Evolutionary conservation across 2,113 vertebrate species (phyloP).

Genomic region (Bambusicola thoracicus): DNA sequence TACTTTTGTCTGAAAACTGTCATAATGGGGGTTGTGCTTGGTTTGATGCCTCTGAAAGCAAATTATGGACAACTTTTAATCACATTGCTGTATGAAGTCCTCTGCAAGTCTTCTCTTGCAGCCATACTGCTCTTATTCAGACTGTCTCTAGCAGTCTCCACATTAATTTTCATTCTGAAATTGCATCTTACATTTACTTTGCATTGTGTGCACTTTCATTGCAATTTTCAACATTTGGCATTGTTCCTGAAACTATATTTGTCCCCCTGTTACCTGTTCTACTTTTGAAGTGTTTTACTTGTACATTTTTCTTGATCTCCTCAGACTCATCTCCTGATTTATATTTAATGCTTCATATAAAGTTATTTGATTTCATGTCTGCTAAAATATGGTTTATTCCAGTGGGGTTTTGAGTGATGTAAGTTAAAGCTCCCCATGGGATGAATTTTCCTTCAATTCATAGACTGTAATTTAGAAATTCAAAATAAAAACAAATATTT

Average conservation of each 20-base stretch:
- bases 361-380: conserved; percentile 68
- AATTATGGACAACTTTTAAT: neutral
- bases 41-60: neutral
- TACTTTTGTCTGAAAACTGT: neutral
- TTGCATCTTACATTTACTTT: conserved; percentile 32
- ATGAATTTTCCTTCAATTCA: neutral
- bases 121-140: neutral
- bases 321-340: conserved; percentile 52
- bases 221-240: neutral
- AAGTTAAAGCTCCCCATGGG: neutral
- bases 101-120: neutral
- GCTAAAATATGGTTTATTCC: conserved; percentile 25
- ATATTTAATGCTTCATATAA: conserved; percentile 32
- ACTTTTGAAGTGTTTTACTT: neutral
- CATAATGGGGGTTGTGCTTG: neutral
- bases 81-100: neutral
- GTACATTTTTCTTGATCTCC: conserved; percentile 28
- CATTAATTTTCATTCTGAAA: neutral
- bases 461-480: neutral
- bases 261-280: conserved; percentile 42
- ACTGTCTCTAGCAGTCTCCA: neutral
- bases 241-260: conserved; percentile 6
- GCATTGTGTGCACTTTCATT: conserved; percentile 3
- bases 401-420: neutral
- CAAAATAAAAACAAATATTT: neutral